phyloP scores from a whole-genome alignment of 64 coral and sea anemone species.

The Trachythela sp. region DNA sequence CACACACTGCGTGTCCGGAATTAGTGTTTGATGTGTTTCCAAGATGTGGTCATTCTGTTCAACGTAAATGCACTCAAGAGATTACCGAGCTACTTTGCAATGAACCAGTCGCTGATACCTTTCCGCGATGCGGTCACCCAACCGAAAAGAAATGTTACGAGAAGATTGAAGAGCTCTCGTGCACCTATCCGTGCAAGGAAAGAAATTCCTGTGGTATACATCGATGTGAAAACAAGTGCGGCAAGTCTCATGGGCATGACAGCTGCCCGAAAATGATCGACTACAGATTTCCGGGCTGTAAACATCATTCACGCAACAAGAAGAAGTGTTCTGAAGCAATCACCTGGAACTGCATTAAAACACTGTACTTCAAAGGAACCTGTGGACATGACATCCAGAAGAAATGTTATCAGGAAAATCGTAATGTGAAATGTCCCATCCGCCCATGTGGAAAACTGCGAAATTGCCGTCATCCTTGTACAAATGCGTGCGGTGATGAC shows the following conservation, averaged over 20 bases:
- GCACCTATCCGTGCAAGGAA: background rate
- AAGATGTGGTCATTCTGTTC: background rate
- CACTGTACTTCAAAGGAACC: background rate
- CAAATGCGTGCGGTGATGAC: constrained; percentile 12
- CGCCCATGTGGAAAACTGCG: constrained; percentile 3
- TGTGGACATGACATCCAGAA: background rate
- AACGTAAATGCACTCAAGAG: background rate
- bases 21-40: background rate
- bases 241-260: background rate
- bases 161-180: background rate
- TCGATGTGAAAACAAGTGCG: background rate
- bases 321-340: background rate
- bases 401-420: background rate
- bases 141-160: background rate
- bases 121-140: background rate
- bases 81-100: background rate
- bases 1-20: background rate
- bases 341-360: background rate
- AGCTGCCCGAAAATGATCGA: background rate
- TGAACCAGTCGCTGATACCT: background rate
- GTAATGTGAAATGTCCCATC: background rate
- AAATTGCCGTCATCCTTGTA: constrained; percentile 3
- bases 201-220: background rate
- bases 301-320: background rate
- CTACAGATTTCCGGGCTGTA: background rate